Conservation (phyloP, 2,888 invertebrate species). For the Bhutanitis thaidina region DNA sequence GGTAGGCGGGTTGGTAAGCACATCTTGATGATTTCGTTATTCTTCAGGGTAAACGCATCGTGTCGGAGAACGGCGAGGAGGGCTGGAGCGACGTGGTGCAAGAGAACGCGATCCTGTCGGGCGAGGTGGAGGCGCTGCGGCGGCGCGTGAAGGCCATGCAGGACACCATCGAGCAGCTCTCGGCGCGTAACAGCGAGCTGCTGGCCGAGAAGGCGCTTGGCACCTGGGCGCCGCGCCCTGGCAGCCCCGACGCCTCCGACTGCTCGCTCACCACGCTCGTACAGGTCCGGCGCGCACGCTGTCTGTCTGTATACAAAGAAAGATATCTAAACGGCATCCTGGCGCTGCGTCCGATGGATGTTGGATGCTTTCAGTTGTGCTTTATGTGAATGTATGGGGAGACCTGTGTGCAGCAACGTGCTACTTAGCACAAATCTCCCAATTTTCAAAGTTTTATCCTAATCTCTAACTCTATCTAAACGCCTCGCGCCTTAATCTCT, state of each 20-base stretch:
- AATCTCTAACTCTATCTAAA: no score
- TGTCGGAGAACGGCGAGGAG: conserved; percentile 92
- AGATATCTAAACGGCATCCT: no score
- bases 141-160: conserved; percentile 96
- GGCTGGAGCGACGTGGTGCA: conserved; percentile 96
- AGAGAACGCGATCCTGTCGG: conserved; percentile 95
- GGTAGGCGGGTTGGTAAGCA: no score
- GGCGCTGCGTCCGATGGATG: no score
- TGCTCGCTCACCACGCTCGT: conserved; percentile 66
- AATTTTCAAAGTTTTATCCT: no score
- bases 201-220: conserved; percentile 88
- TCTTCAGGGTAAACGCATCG: conserved; percentile 89
- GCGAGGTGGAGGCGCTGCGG: conserved; percentile 92
- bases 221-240: conserved; percentile 78
- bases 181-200: conserved; percentile 89
- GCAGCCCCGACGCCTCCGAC: conserved; percentile 56
- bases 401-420: no score
- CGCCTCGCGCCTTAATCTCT: no score
- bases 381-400: no score
- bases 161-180: conserved; percentile 93
- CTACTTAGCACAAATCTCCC: no score
- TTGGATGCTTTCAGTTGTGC: no score
- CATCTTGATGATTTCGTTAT: not conserved
- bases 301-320: no score
- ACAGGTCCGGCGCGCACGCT: conserved; percentile 61